Evolutionary conservation across 1,140 invertebrate genomes (phyloP).

Genomic region (Phenacoccus solenopsis): DNA sequence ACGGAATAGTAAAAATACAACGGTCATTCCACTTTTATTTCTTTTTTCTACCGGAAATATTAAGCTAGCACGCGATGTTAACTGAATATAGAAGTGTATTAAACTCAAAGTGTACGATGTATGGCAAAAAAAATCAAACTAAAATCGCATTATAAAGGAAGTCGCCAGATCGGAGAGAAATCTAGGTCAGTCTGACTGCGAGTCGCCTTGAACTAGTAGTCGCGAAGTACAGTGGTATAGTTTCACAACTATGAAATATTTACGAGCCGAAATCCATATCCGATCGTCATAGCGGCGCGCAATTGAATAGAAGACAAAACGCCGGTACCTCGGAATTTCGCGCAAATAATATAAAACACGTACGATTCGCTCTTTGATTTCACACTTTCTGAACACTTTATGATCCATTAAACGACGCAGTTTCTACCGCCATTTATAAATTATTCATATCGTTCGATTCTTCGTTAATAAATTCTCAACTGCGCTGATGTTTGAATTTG

Average conservation of each 20-base stretch:
- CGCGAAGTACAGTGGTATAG: no score
- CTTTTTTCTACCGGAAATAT: background rate
- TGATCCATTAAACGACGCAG: background rate
- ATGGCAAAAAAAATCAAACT: no score
- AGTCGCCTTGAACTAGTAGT: background rate
- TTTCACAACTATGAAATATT: no score
- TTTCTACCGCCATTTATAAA: background rate
- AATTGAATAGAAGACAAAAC: no score
- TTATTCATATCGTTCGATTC: background rate
- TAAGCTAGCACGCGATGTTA: background rate
- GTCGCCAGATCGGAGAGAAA: background rate
- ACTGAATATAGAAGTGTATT: no score
- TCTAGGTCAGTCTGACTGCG: background rate
- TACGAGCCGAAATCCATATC: no score
- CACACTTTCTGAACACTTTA: background rate
- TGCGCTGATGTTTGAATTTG: no score
- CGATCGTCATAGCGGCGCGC: background rate
- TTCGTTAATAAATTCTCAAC: background rate
- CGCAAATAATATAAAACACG: no score
- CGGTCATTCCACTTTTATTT: background rate
- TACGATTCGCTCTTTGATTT: background rate
- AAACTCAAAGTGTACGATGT: no score
- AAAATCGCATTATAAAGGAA: background rate
- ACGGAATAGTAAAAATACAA: no score
- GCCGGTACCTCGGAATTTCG: no score